Conservation (phyloP, 1,140 invertebrate species). For the Calephelis virginiensis region DNA sequence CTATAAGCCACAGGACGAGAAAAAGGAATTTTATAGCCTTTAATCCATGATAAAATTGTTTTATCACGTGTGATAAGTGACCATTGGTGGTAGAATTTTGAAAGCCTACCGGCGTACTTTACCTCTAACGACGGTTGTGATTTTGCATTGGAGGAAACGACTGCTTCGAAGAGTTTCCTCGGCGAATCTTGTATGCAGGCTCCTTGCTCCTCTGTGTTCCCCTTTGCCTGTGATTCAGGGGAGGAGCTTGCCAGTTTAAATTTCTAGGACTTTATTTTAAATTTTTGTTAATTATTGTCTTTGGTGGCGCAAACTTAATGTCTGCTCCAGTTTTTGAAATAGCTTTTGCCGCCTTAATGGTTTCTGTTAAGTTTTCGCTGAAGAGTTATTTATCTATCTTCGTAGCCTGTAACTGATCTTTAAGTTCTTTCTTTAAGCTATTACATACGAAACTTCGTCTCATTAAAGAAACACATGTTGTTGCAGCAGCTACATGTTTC, state of each 20-base stretch:
- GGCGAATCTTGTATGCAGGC: constrained; percentile 8
- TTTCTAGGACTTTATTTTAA: constrained; percentile 15
- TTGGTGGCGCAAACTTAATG: constrained; percentile 16
- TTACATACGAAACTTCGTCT: too few species aligned
- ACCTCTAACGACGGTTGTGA: constrained; percentile 29
- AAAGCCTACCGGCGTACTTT: background rate
- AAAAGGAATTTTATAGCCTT: constrained; percentile 31
- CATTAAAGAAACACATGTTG: constrained; percentile 18
- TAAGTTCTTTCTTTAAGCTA: too few species aligned
- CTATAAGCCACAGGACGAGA: constrained; percentile 23
- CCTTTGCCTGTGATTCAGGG: constrained; percentile 21
- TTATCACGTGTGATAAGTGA: constrained; percentile 20
- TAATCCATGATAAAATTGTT: constrained; percentile 27
- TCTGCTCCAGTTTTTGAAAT: constrained; percentile 33
- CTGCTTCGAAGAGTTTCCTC: background rate
- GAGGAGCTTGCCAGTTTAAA: constrained; percentile 36
- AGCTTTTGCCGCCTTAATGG: constrained; percentile 31
- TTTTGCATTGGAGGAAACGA: constrained; percentile 2
- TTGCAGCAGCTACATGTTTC: constrained; percentile 13
- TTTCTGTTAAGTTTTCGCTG: constrained; percentile 26
- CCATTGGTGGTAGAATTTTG: constrained; percentile 19
- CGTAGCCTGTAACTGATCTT: too few species aligned
- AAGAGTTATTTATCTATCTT: constrained; percentile 34
- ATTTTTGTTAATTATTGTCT: constrained; percentile 18
- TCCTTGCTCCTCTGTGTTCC: constrained; percentile 18